Percentiles rank a stretch among this genome's conserved stretches.
phyloP scores from a whole-genome alignment of 2,888 invertebrate species.

The Anthophora plumipes region DNA sequence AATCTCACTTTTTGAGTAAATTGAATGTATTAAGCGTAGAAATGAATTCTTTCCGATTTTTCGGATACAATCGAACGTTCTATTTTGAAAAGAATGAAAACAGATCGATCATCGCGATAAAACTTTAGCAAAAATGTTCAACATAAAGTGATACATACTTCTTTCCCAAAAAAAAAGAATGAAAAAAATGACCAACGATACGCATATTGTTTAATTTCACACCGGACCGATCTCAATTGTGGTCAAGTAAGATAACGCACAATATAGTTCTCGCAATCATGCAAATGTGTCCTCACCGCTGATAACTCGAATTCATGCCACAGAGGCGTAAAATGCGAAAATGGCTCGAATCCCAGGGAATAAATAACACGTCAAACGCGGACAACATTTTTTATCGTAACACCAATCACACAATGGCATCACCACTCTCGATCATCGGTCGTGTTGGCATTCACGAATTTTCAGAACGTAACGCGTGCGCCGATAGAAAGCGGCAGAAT shows the following conservation, averaged over 20 bases:
- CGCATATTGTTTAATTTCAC: neutral
- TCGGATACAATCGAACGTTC: no score
- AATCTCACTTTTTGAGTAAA: no score
- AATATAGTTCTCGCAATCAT: conserved; percentile 22
- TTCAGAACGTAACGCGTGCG: conserved; percentile 26
- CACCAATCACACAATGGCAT: conserved; percentile 49
- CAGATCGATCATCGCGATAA: no score
- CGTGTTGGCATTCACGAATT: conserved; percentile 41
- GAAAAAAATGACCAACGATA: no score
- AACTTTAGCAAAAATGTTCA: no score
- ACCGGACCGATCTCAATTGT: neutral
- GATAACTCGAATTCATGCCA: conserved; percentile 37
- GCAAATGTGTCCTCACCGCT: conserved; percentile 13
- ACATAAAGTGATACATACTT: no score
- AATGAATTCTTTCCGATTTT: no score
- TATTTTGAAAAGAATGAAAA: no score
- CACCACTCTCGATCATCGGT: conserved; percentile 40
- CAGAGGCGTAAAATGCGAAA: conserved; percentile 40
- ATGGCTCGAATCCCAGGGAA: conserved; percentile 14
- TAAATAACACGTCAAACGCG: conserved; percentile 59
- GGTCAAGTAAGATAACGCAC: neutral
- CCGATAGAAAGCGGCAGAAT: conserved; percentile 55
- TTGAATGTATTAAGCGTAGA: no score
- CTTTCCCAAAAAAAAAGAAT: no score
- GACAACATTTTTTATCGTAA: conserved; percentile 53